Conservation (phyloP, 2,113 vertebrate species). For the Corvus hawaiiensis region DNA sequence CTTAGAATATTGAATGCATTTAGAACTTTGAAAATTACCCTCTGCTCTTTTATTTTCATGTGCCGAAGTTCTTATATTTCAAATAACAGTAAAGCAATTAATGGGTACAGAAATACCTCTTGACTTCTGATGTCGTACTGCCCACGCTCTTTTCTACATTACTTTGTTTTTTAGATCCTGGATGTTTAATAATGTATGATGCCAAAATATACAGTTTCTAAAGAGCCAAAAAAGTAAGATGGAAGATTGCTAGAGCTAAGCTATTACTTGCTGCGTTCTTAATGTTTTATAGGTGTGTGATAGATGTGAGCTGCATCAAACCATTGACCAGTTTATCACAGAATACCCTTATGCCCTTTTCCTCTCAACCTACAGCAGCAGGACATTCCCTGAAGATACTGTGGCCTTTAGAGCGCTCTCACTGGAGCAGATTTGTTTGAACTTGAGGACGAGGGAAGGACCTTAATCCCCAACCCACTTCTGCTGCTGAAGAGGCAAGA, state of each 20-base stretch:
- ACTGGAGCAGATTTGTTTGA: not conserved
- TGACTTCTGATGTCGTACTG: not conserved
- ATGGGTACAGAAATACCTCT: not conserved
- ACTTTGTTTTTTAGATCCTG: not conserved
- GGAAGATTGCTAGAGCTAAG: not conserved
- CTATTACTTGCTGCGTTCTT: not conserved
- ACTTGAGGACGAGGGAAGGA: not conserved
- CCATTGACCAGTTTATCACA: not conserved
- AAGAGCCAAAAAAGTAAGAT: not conserved
- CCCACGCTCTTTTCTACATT: fast-evolving
- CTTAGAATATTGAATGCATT: not conserved
- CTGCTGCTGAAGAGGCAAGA: not conserved
- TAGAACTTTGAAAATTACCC: not conserved
- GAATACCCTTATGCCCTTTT: not conserved
- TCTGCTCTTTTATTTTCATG: not conserved
- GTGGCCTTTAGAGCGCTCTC: not conserved
- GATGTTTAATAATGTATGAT: not conserved
- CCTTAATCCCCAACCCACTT: not conserved
- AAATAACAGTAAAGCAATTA: not conserved
- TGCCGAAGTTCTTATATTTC: not conserved
- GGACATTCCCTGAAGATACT: not conserved
- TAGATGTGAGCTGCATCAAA: not conserved
- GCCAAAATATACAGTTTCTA: not conserved
- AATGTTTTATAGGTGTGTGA: not conserved
- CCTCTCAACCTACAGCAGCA: not conserved